Conservation (phyloP, 2,113 vertebrate species). For the Willisornis vidua region DNA sequence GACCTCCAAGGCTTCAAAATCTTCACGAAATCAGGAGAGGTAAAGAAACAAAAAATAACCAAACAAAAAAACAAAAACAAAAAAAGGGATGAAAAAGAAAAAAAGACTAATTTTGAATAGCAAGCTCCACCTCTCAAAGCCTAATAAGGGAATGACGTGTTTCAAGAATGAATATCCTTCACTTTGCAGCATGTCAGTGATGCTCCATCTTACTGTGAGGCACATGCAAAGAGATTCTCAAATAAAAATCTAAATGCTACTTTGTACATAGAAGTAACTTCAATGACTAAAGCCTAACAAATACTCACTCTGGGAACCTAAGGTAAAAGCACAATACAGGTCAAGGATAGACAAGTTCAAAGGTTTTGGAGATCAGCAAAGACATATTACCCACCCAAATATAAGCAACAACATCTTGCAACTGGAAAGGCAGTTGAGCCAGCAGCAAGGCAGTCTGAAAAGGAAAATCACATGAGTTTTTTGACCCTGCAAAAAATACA, state of each 20-base stretch:
- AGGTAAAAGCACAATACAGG: neutral
- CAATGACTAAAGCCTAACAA: neutral
- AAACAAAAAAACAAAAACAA: too few relatives aligned
- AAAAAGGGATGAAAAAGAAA: neutral
- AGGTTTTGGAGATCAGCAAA: neutral
- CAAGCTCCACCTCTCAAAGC: neutral
- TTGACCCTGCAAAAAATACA: neutral
- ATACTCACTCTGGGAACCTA: neutral
- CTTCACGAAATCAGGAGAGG: neutral
- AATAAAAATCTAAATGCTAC: neutral
- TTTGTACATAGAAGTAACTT: neutral
- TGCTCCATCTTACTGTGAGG: neutral
- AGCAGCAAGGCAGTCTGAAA: neutral
- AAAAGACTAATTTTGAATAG: neutral
- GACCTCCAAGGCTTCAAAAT: neutral
- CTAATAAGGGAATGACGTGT: neutral
- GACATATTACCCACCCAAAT: neutral
- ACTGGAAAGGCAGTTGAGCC: neutral
- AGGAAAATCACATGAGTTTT: neutral
- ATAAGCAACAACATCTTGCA: neutral
- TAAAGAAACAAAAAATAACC: neutral
- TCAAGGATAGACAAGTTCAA: neutral
- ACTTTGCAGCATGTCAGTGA: neutral
- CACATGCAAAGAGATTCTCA: neutral
- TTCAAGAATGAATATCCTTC: neutral